Evolutionary conservation across 2,888 invertebrate species (phyloP).

Genomic region (Mayetiola destructor): DNA sequence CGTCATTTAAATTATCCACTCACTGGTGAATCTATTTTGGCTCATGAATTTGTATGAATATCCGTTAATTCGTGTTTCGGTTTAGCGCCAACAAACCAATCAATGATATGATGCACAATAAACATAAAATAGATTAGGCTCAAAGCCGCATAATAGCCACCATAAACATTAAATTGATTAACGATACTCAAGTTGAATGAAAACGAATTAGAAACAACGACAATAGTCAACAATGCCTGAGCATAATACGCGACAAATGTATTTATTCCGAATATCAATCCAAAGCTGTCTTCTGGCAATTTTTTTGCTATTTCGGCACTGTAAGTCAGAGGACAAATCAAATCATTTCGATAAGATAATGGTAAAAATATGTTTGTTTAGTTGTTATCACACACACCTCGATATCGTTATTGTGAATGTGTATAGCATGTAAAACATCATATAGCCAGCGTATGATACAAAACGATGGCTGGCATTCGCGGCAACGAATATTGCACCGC

Average conservation of each 20-base stretch:
- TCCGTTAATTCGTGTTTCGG: no score
- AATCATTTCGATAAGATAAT: no score
- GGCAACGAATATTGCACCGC: slow-evolving; percentile 36
- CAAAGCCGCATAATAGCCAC: neutral
- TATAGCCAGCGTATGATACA: slow-evolving; percentile 59
- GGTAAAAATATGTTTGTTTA: no score
- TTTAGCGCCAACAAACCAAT: no score
- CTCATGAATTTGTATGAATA: no score
- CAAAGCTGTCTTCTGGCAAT: slow-evolving; percentile 70
- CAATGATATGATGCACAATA: no score
- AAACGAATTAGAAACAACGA: slow-evolving; percentile 26
- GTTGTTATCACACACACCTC: no score
- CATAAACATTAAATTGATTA: neutral
- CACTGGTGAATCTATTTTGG: no score
- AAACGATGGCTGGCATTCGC: slow-evolving; percentile 45
- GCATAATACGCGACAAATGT: slow-evolving; percentile 63
- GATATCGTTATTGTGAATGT: slow-evolving; percentile 69
- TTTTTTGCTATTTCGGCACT: slow-evolving; percentile 77
- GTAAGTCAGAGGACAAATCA: slow-evolving; percentile 24
- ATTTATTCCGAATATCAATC: slow-evolving; percentile 80
- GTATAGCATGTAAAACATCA: slow-evolving; percentile 60
- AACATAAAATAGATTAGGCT: neutral
- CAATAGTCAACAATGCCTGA: slow-evolving; percentile 59
- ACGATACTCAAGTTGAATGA: neutral
- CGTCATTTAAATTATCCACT: no score